Evolutionary conservation across 2,888 invertebrate genomes (phyloP).

Genomic region (Linnaemya tessellans): DNA sequence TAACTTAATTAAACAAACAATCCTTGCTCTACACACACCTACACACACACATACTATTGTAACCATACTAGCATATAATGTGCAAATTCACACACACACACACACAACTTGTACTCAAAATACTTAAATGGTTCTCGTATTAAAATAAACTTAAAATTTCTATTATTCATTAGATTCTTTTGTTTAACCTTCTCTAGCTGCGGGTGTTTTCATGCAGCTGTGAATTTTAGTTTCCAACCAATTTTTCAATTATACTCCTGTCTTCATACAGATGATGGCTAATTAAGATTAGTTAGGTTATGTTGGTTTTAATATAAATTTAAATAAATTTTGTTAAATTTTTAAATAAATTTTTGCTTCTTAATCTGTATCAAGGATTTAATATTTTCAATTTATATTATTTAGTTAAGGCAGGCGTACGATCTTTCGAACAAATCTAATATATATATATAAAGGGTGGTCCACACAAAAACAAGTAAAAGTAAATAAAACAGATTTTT

Average conservation of each 20-base stretch:
- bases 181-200: neutral
- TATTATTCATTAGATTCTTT: neutral
- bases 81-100: neutral
- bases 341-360: neutral
- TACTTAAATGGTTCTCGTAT: neutral
- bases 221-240: neutral
- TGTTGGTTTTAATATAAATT: neutral
- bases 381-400: neutral
- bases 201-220: conserved; percentile 10
- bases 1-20: conserved; percentile 14
- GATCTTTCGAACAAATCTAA: too few relatives aligned
- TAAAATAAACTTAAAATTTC: conserved; percentile 16
- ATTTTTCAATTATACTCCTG: neutral
- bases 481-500: too few relatives aligned
- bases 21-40: neutral
- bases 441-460: too few relatives aligned
- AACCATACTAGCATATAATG: neutral
- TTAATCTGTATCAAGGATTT: neutral
- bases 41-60: neutral
- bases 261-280: neutral
- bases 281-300: conserved; percentile 11
- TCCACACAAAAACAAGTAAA: too few relatives aligned
- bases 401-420: neutral
- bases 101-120: neutral
- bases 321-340: neutral